A percentile compares a stretch with the other conserved stretches of the same genome.
Evolutionary conservation across 2,113 vertebrate genomes (phyloP).

Genomic region (Ophthalmolycus amberensis): DNA sequence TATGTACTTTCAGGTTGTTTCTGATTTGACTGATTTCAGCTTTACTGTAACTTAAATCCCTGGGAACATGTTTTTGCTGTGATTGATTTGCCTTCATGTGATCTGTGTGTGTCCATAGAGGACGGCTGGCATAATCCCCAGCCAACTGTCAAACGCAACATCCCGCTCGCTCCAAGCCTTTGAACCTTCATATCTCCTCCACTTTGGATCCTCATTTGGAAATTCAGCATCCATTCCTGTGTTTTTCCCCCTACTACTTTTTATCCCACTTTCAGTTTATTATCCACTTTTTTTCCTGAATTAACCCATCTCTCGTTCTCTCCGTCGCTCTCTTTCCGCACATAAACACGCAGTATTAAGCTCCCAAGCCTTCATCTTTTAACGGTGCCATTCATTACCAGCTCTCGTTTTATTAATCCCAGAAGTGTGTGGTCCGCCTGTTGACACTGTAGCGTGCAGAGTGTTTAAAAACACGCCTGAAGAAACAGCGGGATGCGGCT

Average conservation of each 20-base stretch:
- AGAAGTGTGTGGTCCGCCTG: conserved; percentile 57
- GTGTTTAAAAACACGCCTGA: conserved; percentile 56
- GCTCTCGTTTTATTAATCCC: conserved; percentile 55
- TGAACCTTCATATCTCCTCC: conserved; percentile 44
- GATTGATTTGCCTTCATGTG: conserved; percentile 44
- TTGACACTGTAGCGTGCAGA: conserved; percentile 49
- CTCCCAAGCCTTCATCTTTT: conserved; percentile 40
- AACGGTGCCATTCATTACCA: conserved; percentile 49
- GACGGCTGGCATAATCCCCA: conserved; percentile 48
- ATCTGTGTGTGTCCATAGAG: conserved; percentile 30
- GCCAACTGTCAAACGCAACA: conserved; percentile 57
- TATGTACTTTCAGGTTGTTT: background rate
- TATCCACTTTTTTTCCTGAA: conserved; percentile 20
- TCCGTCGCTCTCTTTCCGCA: conserved; percentile 16
- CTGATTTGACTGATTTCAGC: background rate
- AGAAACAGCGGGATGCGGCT: conserved; percentile 44
- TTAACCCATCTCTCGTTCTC: conserved; percentile 8
- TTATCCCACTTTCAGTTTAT: conserved; percentile 34
- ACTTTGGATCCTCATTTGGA: conserved; percentile 64
- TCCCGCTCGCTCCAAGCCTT: conserved; percentile 39
- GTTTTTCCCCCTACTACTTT: conserved; percentile 6
- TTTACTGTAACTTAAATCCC: conserved; percentile 18
- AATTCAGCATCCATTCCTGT: conserved; percentile 39
- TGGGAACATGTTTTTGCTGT: conserved; percentile 24
- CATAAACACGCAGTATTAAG: conserved; percentile 3